These are phyloP conservation scores for Carlito syrichta DNA, from an alignment of 2,113 vertebrate species.

Conservation along the genomic window DNA sequence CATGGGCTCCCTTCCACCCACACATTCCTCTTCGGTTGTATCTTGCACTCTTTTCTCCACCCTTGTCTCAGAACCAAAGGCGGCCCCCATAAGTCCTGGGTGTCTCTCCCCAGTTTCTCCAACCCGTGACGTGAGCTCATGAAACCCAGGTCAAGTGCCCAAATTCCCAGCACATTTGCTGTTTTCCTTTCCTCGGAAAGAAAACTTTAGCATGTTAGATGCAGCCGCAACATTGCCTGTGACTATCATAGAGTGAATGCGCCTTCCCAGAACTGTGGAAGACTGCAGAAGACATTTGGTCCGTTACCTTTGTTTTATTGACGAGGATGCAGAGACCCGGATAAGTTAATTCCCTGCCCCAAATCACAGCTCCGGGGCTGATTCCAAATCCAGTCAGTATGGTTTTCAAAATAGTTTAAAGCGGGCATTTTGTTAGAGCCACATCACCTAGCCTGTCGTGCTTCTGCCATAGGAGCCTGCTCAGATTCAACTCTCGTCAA, in stretches of 20 bases:
- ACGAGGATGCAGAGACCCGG: background rate
- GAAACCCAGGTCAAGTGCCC: background rate
- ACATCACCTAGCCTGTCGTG: background rate
- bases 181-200: background rate
- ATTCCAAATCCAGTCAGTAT: background rate
- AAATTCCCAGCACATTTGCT: background rate
- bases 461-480: background rate
- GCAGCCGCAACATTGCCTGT: background rate
- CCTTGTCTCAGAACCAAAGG: background rate
- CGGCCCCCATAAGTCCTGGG: too few relatives aligned
- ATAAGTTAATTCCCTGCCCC: background rate
- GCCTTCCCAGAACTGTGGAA: background rate
- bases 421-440: background rate
- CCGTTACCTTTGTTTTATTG: background rate
- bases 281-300: background rate
- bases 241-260: background rate
- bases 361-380: background rate
- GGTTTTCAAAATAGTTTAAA: background rate
- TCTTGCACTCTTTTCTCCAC: background rate
- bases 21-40: background rate
- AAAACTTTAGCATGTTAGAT: background rate
- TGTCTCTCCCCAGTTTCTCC: background rate
- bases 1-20: rapidly evolving
- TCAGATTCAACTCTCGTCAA: background rate
- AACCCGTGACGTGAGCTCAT: background rate